A percentile compares a stretch with the other conserved stretches of the same genome.
phyloP scores from a whole-genome alignment of 2,888 invertebrate genomes.

The Mythimna vitellina region DNA sequence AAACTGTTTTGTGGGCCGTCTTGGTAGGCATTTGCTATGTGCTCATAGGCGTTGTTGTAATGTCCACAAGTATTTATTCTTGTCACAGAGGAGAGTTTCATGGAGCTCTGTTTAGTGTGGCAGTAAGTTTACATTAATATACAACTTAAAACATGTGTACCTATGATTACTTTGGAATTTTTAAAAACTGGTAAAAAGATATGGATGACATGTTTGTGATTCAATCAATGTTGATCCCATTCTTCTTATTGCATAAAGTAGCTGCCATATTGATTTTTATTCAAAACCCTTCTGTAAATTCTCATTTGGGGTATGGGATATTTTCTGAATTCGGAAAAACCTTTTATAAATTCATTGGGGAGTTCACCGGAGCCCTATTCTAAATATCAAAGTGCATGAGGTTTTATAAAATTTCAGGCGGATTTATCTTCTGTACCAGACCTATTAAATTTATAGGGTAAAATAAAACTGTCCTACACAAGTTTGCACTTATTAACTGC shows the following conservation, averaged over 20 bases:
- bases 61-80: constrained; percentile 30
- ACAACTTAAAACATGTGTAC: constrained; percentile 1
- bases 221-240: too few species aligned
- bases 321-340: not conserved
- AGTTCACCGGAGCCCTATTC: not conserved
- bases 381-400: not conserved
- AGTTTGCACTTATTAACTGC: not conserved
- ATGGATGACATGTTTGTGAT: not conserved
- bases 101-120: constrained; percentile 33
- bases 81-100: constrained; percentile 24
- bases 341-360: not conserved
- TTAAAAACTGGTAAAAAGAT: not conserved
- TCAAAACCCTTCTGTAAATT: not conserved
- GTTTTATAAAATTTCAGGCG: not conserved
- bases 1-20: not conserved
- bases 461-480: not conserved
- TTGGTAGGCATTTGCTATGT: constrained; percentile 18
- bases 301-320: not conserved
- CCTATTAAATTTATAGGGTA: not conserved
- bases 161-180: not conserved
- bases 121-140: constrained; percentile 45
- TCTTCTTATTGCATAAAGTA: not conserved
- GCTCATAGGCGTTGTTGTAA: constrained; percentile 23
- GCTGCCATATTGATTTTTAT: not conserved
- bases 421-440: not conserved